Evolutionary conservation across 2,113 vertebrate genomes (phyloP).

Genomic region (Tenebrosternarchus preto): DNA sequence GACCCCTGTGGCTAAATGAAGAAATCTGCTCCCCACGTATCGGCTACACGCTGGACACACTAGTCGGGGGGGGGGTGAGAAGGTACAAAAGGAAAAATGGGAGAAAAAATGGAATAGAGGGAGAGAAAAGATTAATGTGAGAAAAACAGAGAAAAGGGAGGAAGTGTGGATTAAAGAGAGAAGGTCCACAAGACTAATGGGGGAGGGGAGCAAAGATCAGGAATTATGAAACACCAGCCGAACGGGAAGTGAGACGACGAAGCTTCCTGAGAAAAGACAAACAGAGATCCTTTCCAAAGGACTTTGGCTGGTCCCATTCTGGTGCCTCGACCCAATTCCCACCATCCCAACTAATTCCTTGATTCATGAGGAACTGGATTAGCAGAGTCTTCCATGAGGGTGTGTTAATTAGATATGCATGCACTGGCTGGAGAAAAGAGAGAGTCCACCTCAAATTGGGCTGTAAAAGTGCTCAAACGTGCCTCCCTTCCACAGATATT

Average conservation of each 20-base stretch:
- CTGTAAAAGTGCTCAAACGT: no score
- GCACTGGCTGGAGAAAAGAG: no score
- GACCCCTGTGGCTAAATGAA: neutral
- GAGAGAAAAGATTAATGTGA: neutral
- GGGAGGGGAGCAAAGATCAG: neutral
- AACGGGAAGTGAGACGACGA: slow-evolving; percentile 4
- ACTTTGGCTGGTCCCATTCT: neutral
- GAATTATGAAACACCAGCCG: slow-evolving; percentile 19
- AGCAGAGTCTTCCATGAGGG: neutral
- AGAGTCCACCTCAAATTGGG: no score
- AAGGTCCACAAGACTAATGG: slow-evolving; percentile 11
- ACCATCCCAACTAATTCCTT: neutral
- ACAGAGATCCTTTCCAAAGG: neutral
- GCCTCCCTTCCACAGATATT: no score
- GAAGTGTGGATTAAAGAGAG: no score
- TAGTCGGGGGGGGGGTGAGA: no score
- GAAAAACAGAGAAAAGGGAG: no score
- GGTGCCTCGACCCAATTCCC: neutral
- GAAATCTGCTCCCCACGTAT: neutral
- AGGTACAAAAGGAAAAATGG: no score
- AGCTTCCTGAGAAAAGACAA: slow-evolving; percentile 23
- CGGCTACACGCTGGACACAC: neutral
- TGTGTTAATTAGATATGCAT: slow-evolving; percentile 5
- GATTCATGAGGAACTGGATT: neutral
- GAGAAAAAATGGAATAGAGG: neutral